A percentile compares a stretch with the other conserved stretches of the same genome.
Evolutionary conservation across 2,113 vertebrate species (phyloP).

Genomic region (Myiagra hebetior): DNA sequence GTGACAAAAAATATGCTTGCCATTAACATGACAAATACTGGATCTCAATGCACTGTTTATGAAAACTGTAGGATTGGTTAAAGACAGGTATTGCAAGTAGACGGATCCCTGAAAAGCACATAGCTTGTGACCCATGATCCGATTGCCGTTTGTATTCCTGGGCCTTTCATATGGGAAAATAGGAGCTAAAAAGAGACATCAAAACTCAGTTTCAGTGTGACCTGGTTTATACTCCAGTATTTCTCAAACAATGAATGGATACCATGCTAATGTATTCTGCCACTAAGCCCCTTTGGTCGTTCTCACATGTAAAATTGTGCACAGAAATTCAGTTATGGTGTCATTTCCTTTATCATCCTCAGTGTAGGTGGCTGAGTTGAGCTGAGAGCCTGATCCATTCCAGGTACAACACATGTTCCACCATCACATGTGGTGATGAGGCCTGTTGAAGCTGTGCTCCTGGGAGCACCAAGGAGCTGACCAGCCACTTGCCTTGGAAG

Average conservation of each 20-base stretch:
- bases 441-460: background rate
- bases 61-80: background rate
- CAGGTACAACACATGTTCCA: background rate
- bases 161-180: background rate
- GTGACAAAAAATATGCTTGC: background rate
- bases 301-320: background rate
- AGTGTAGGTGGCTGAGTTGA: background rate
- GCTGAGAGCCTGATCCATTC: background rate
- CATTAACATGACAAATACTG: background rate
- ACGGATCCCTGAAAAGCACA: background rate
- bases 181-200: background rate
- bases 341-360: background rate
- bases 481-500: background rate
- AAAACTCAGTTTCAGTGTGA: background rate
- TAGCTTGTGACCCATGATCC: background rate
- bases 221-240: background rate
- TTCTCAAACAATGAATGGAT: background rate
- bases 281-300: background rate
- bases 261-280: background rate
- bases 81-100: background rate
- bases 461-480: background rate
- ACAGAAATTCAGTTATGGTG: background rate
- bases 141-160: background rate
- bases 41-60: background rate
- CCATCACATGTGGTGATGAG: rapidly evolving